Conservation (phyloP, 2,113 vertebrate genomes). For the Embiotoca jacksoni region DNA sequence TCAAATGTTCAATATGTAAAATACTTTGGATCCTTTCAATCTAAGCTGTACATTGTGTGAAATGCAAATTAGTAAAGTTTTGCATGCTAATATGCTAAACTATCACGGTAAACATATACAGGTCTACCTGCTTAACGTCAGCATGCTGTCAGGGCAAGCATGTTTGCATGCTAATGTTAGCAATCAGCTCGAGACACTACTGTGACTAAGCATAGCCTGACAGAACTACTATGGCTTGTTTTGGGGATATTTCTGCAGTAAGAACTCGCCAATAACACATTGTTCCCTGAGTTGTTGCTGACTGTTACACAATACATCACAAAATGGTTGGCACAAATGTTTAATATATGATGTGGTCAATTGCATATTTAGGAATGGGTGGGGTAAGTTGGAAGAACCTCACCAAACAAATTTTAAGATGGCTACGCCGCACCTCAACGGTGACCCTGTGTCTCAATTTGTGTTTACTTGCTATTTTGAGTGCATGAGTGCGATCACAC, state of each 20-base stretch:
- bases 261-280: constrained; percentile 11
- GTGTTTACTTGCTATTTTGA: no score
- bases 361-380: no score
- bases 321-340: constrained; percentile 30
- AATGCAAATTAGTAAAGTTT: neutral
- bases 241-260: no score
- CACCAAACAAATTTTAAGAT: no score
- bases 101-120: neutral
- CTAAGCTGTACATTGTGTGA: neutral
- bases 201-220: neutral
- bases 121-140: neutral
- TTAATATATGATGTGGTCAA: constrained; percentile 15
- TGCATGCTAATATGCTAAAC: neutral
- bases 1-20: no score
- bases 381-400: no score
- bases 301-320: constrained; percentile 19
- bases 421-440: no score
- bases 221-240: neutral
- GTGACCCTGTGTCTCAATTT: no score
- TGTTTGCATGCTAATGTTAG: neutral
- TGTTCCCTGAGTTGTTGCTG: constrained; percentile 10
- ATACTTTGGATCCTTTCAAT: no score
- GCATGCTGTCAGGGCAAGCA: neutral
- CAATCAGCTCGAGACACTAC: neutral
- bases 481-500: no score